Evolutionary conservation across 2,113 vertebrate species (phyloP).

Genomic region (Hippopotamus amphibius): DNA sequence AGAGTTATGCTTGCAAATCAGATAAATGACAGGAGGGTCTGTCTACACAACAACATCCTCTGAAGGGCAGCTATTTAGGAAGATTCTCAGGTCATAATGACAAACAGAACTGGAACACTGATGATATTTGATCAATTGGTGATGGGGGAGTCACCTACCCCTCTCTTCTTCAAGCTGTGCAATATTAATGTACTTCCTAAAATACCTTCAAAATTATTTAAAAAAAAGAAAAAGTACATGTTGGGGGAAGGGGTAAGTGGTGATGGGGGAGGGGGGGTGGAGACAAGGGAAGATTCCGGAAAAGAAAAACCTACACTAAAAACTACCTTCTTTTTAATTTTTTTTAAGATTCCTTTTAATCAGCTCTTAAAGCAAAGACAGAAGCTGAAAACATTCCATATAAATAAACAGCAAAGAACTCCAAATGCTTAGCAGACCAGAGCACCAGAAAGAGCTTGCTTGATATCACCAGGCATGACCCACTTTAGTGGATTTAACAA

Average conservation of each 20-base stretch:
- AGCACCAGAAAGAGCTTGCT: conserved; percentile 18
- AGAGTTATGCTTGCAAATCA: conserved; percentile 84
- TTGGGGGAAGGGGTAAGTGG: background rate
- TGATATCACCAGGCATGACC: background rate
- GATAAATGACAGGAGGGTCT: conserved; percentile 83
- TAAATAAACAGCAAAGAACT: conserved; percentile 72
- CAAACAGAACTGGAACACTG: conserved; percentile 76
- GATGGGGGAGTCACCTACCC: conserved; percentile 51
- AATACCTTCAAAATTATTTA: conserved; percentile 64
- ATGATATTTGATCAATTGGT: conserved; percentile 48
- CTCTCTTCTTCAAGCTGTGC: conserved; percentile 71
- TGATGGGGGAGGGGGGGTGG: background rate
- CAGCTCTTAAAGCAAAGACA: conserved; percentile 63
- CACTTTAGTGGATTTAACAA: conserved; percentile 64
- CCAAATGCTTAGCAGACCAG: conserved; percentile 20
- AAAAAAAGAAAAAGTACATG: background rate
- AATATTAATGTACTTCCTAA: conserved; percentile 74
- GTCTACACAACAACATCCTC: conserved; percentile 82
- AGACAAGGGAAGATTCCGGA: background rate
- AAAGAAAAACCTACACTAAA: conserved; percentile 49
- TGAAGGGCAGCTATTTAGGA: conserved; percentile 77
- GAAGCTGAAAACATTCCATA: conserved; percentile 56
- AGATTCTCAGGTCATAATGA: conserved; percentile 79
- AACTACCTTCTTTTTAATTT: background rate
- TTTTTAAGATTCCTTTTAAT: conserved; percentile 1